Base-by-base conservation (phyloP, 2,797 vertebrate species). In the Sylvilagus floridanus region DNA sequence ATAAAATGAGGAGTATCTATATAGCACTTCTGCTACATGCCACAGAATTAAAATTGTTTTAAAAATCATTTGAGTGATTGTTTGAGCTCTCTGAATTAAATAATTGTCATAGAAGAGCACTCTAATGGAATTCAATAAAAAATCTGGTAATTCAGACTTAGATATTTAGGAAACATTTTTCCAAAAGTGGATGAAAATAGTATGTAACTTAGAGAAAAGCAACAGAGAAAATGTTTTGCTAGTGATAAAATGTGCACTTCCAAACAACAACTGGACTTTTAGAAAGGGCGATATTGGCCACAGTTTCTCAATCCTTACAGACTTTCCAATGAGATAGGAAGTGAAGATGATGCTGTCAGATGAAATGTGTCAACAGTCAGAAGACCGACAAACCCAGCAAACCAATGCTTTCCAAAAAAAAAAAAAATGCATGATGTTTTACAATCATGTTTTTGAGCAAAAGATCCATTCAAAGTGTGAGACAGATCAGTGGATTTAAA, bases 361-460 rank as follows among this genome's bases (percentile, higher is more conserved):
- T 60, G 63, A 90, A 78, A 84, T 50, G 17, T 73, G 37, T 88
- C 57, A 82, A 85, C 57, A 62, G 54, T 75, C 91, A 76, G n/a
- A 83, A 60, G 21, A 87, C 8, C 7, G 84, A 4, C 30, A 94
- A 96, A 60, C 4, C 10, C 10, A 69, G 35, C 11, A 69, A 82
- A 47, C 4, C n/a, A 81, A 7, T 83, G 52, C 91, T 77, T 89
- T 69, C 75, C 54, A 63, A 84, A 62, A 21, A 37, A 42, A 42
- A 21, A 32, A 21, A 37, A 42, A 42, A 21, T 32, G 28, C 12
- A 52, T 26, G 47, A 83, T 82, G 72, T 54, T 84, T 71, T 54
- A 68, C 76, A 92, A 72, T 84, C 52, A 21, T 57, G 19, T 0
- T 13, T 87, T 50, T 92, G 42, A 52, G 72, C 42, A 95, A 62